phyloP scores from a whole-genome alignment of 2,113 vertebrate genomes.

The Pachycephala philippinensis region DNA sequence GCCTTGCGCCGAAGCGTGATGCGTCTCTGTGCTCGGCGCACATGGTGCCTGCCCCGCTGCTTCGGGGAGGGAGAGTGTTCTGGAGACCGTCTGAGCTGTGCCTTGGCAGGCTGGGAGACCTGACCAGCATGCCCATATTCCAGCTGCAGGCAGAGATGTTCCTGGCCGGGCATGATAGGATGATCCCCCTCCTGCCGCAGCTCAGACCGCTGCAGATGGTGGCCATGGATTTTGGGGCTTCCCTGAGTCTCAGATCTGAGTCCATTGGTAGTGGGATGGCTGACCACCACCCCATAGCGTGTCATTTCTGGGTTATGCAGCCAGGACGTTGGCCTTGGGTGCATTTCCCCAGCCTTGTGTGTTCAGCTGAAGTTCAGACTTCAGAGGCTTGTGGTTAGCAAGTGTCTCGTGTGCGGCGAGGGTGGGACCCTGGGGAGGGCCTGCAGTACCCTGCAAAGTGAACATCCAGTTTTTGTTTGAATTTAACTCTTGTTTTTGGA shows the following conservation, averaged over 20 bases:
- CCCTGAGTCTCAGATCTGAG: rapidly evolving
- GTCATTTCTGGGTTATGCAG: not conserved
- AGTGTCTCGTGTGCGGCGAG: not conserved
- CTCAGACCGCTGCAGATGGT: not conserved
- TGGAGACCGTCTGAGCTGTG: not conserved
- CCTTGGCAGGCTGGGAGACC: not conserved
- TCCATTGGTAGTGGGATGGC: not conserved
- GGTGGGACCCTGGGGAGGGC: slow-evolving; percentile 22
- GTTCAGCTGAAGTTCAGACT: not conserved
- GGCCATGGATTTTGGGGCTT: not conserved
- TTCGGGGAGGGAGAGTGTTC: rapidly evolving
- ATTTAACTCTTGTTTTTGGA: slow-evolving; percentile 53
- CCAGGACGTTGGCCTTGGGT: not conserved
- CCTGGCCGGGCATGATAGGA: not conserved
- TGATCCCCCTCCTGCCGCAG: not conserved
- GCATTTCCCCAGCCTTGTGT: not conserved
- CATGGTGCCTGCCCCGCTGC: rapidly evolving
- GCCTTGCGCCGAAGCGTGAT: not conserved
- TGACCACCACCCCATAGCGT: not conserved
- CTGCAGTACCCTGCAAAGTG: slow-evolving; percentile 30
- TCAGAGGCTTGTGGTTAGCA: slow-evolving; percentile 50
- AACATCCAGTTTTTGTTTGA: slow-evolving; percentile 59
- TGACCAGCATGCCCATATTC: rapidly evolving
- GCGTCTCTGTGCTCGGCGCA: not conserved
- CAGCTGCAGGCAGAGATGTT: not conserved